Percentiles rank a stretch among this genome's conserved stretches.
These are phyloP conservation scores for Caenorhabditis afra DNA, from an alignment of 2,888 invertebrate genomes.

Conservation along the genomic window DNA sequence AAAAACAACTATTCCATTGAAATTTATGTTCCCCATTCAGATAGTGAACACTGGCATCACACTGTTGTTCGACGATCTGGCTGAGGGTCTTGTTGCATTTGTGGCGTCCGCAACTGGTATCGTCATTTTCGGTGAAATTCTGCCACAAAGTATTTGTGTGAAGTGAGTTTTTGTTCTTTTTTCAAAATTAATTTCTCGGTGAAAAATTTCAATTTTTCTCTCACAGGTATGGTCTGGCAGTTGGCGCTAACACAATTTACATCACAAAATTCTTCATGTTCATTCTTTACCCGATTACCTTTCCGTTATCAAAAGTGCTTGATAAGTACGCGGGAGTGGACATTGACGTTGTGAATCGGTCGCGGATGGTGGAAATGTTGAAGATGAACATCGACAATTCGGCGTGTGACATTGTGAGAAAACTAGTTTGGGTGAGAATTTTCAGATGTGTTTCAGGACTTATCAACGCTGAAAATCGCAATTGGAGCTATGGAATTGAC, in stretches of 20 bases:
- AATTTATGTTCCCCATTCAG: no score
- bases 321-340: constrained; percentile 55
- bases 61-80: constrained; percentile 93
- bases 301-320: constrained; percentile 84
- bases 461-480: constrained; percentile 75
- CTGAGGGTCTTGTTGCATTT: constrained; percentile 77
- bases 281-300: constrained; percentile 87
- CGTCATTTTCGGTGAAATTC: constrained; percentile 86
- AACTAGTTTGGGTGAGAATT: neutral
- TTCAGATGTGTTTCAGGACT: constrained; percentile 65
- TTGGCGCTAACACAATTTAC: constrained; percentile 86
- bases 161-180: constrained; percentile 66
- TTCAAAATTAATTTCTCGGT: neutral
- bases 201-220: no score
- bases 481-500: constrained; percentile 93
- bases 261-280: constrained; percentile 95
- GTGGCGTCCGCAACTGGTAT: constrained; percentile 85
- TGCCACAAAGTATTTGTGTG: constrained; percentile 85
- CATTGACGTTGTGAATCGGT: constrained; percentile 48
- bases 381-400: constrained; percentile 85
- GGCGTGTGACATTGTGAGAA: constrained; percentile 35
- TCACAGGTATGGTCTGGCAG: constrained; percentile 75
- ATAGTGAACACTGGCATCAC: constrained; percentile 87
- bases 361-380: constrained; percentile 86
- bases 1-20: no score